Evolutionary conservation across 1,140 invertebrate genomes (phyloP).

Genomic region (Lerema accius): DNA sequence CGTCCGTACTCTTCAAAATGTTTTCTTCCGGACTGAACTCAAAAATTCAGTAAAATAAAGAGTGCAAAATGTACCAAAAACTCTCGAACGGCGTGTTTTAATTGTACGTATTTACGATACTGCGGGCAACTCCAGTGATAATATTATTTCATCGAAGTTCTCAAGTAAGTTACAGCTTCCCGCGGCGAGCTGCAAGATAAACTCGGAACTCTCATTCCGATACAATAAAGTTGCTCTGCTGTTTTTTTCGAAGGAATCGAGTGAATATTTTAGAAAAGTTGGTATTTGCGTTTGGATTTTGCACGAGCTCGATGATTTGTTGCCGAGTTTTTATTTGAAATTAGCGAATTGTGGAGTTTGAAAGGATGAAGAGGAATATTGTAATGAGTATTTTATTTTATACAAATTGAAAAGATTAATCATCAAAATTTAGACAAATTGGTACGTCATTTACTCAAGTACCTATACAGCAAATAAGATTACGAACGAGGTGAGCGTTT

Average conservation of each 20-base stretch:
- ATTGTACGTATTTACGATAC: constrained; percentile 41
- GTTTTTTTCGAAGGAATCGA: constrained; percentile 45
- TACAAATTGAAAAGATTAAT: too few species aligned
- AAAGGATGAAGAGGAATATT: too few species aligned
- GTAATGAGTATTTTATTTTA: too few species aligned
- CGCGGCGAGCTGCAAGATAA: constrained; percentile 48
- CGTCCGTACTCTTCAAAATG: too few species aligned
- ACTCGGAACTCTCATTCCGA: constrained; percentile 50
- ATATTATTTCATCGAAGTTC: constrained; percentile 58
- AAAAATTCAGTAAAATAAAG: neutral
- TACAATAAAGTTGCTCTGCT: constrained; percentile 46
- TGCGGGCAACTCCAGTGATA: constrained; percentile 43
- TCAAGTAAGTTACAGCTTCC: constrained; percentile 45
- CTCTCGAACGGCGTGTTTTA: constrained; percentile 5
- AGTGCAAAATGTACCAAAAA: constrained; percentile 4
- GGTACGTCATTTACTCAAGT: too few species aligned
- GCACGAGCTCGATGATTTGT: constrained; percentile 43
- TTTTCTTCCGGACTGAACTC: neutral
- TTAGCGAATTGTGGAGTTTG: constrained; percentile 38
- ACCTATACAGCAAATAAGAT: too few species aligned
- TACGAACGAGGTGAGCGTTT: too few species aligned
- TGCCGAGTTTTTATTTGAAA: constrained; percentile 43
- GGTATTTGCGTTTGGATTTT: constrained; percentile 50
- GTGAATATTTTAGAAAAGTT: constrained; percentile 54
- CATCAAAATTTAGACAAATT: too few species aligned